Evolutionary conservation across 2,888 invertebrate species (phyloP), one percentile per base, ranked within the genome.

Genomic region (Drosophila siamana): DNA sequence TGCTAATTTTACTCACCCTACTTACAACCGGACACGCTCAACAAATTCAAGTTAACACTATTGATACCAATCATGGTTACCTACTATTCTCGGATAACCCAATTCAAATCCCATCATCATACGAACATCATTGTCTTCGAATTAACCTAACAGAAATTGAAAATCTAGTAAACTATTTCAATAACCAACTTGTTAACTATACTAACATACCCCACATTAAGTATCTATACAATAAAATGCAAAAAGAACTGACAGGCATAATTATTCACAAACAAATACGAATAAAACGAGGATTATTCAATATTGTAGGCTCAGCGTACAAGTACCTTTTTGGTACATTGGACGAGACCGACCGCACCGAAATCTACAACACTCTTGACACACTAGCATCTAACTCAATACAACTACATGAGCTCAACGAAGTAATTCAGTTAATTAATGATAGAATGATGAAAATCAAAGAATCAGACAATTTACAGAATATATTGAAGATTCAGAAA

Each of bases 291-390:
- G n/a, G n/a, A n/a, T n/a, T n/a, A n/a, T n/a, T n/a, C n/a, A n/a
- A n/a, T n/a, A n/a, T n/a, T n/a, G n/a, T n/a, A n/a, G n/a, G n/a
- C n/a, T n/a, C n/a, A n/a, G n/a, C n/a, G n/a, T n/a, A n/a, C n/a
- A n/a, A n/a, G 36, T 69, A 61, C 46, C 5, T 54, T 41, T 72
- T 65, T 51, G 59, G 69, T 1, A 73, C 54, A 16, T 51, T 65
- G 40, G 68, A 64, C 36, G 38, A 61, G 0, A 30, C 48, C 0
- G 60, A 69, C 48, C 61, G 57, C 46, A 44, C 52, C 33, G 28
- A 51, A 38, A 61, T 44, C 15, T 22, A 61, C 33, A 44, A 61
- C 9, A 24, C 15, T 30, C 40, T 38, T 33, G 24, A 51, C n/a
- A 16, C 40, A 28, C 6, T 52, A 28, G 41, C 24, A 24, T 8